Evolutionary conservation across 2,888 invertebrate genomes (phyloP).

Genomic region (Tiphia femorata): DNA sequence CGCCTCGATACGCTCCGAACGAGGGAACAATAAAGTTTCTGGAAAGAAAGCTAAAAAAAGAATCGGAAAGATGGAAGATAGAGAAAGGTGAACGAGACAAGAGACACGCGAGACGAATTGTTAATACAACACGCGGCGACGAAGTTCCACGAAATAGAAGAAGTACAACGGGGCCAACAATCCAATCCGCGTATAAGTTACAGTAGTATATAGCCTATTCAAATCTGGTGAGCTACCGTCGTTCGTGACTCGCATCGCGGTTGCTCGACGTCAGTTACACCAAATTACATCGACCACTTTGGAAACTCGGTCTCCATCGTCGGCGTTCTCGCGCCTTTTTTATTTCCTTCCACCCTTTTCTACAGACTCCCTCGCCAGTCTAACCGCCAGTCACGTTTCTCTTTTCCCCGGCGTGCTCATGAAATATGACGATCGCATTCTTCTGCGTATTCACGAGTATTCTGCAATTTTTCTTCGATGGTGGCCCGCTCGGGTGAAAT

Average conservation of each 20-base stretch:
- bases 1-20: too few species aligned
- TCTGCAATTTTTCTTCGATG: conserved; percentile 20
- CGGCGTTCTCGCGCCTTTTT: not conserved
- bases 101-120: not conserved
- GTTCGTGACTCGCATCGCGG: not conserved
- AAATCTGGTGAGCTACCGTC: not conserved
- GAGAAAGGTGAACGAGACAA: too few species aligned
- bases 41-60: too few species aligned
- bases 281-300: conserved; percentile 8
- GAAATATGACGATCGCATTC: conserved; percentile 34
- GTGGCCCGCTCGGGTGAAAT: conserved; percentile 11
- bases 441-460: conserved; percentile 16
- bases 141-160: not conserved
- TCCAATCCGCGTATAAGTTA: not conserved
- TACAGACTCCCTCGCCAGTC: not conserved
- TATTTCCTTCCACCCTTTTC: not conserved
- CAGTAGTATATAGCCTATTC: conserved; percentile 1
- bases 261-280: not conserved
- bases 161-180: too few species aligned
- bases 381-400: conserved; percentile 21
- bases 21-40: too few species aligned
- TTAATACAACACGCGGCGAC: too few species aligned
- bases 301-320: conserved; percentile 7
- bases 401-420: conserved; percentile 16
- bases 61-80: too few species aligned